Percentiles rank a stretch among this genome's conserved stretches.
These are phyloP conservation scores for Calliphora vomitoria DNA, from an alignment of 2,888 invertebrate genomes.

Conservation along the genomic window DNA sequence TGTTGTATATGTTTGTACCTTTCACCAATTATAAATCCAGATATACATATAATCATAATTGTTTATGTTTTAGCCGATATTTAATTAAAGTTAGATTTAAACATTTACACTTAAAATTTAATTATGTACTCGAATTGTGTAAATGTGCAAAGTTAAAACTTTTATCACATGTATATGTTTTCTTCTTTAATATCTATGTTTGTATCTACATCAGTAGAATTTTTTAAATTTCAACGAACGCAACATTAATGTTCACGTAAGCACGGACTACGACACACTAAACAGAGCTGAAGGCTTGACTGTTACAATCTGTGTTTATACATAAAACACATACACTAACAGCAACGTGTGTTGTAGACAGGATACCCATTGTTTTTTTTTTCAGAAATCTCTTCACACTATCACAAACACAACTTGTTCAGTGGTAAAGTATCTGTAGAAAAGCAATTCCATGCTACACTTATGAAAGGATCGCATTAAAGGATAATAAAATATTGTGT, in stretches of 20 bases:
- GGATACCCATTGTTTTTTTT: slow-evolving; percentile 17
- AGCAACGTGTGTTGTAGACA: not conserved
- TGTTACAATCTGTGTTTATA: not conserved
- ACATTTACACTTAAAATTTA: slow-evolving; percentile 1
- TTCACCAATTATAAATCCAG: slow-evolving; percentile 87
- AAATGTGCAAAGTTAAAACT: not conserved
- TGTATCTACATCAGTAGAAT: not conserved
- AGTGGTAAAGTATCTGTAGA: not conserved
- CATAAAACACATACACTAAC: slow-evolving; percentile 7
- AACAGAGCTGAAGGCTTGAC: slow-evolving; percentile 39
- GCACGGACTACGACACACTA: slow-evolving; percentile 60
- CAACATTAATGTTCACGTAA: slow-evolving; percentile 36
- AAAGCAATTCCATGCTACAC: not conserved
- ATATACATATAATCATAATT: slow-evolving; percentile 87
- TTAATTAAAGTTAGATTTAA: not conserved
- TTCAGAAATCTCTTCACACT: not conserved
- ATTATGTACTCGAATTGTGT: not conserved
- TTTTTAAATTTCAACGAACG: not conserved
- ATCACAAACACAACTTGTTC: not conserved
- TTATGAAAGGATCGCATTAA: no score
- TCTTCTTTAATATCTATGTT: not conserved
- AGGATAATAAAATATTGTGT: no score
- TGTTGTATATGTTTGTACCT: slow-evolving; percentile 81
- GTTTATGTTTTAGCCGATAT: slow-evolving; percentile 8
- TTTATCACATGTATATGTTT: slow-evolving; percentile 1